Evolutionary conservation across 2,113 vertebrate species (phyloP), one percentile per base, ranked within the genome.

Genomic region (Syrrhaptes paradoxus): DNA sequence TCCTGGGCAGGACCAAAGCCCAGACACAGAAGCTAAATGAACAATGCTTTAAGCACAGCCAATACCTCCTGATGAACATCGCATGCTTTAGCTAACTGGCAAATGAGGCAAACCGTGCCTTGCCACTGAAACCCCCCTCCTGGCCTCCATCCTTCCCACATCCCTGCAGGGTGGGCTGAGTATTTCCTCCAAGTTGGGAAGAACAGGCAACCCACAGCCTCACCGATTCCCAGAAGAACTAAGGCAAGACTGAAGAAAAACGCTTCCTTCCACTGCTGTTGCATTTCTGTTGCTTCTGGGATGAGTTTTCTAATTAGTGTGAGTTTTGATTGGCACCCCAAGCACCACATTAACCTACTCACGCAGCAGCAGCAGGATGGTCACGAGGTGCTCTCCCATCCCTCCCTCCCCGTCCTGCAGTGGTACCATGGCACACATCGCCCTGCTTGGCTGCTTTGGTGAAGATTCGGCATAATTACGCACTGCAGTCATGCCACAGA

Each of bases 371-470:
- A 45, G 9, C 21, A 17, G 62, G 22, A 19, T 6, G 9, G 4
- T 14, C 38, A 12, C 2, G 1, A 41, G 17, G 17, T 1, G 11
- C 31, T 32, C 12, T 13, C n/a, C 70, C 58, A 20, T 3, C 63
- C 57, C 51, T 48, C 18, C 29, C 18, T 74, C 28, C 13, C 41
- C 10, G 1, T 11, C 59, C 61, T 41, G 41, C 29, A 4, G 32
- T 32, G 6, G 14, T 4, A 18, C 18, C 7, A 25, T 10, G 3
- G 73, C 58, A 48, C 13, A 0, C 19, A 9, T 20, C 9, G 4
- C 54, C 6, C 1, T 11, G 59, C 54, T 29, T 6, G 7, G 4
- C n/a, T 31, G 55, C 28, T 19, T 25, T 26, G 21, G 32, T 8
- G 2, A 51, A 46, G 18, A 13, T 7, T 6, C 32, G 9, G 11